Percentiles rank a stretch among this genome's conserved stretches.
Conservation (phyloP, 2,113 vertebrate species). For the Corythornis cristatus region DNA sequence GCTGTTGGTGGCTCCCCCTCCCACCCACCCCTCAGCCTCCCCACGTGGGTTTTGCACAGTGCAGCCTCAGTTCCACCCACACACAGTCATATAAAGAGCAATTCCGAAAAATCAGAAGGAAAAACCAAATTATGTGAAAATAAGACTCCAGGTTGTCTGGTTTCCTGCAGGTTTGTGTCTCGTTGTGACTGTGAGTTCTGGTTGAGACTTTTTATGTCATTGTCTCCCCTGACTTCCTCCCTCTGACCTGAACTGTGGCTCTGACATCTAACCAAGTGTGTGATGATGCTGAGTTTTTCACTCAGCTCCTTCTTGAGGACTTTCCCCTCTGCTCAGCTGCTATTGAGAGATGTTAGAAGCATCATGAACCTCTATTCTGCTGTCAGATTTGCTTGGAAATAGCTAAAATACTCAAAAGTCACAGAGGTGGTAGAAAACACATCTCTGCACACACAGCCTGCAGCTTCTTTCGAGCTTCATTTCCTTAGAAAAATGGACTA, state of each 20-base stretch:
- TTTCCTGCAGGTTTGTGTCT: neutral
- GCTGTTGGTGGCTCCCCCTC: neutral
- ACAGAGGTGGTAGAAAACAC: neutral
- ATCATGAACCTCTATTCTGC: neutral
- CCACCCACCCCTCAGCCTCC: neutral
- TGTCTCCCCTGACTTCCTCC: neutral
- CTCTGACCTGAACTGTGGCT: neutral
- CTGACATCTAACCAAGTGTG: rapidly evolving
- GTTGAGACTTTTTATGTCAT: neutral
- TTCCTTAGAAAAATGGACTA: neutral
- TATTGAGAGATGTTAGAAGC: neutral
- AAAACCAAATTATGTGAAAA: rapidly evolving
- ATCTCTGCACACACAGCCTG: rapidly evolving
- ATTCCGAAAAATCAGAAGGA: neutral
- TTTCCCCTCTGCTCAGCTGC: neutral
- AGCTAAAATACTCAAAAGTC: neutral
- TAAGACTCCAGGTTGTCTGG: neutral
- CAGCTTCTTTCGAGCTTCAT: neutral
- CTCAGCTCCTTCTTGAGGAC: neutral
- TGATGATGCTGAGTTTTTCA: neutral
- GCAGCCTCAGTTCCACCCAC: neutral
- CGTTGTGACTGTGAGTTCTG: neutral
- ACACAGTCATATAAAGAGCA: rapidly evolving
- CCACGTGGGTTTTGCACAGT: rapidly evolving
- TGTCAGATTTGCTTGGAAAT: neutral